Percentiles rank a stretch among this genome's conserved stretches.
Conservation (phyloP, 2,888 invertebrate genomes). For the Aricia artaxerxes region DNA sequence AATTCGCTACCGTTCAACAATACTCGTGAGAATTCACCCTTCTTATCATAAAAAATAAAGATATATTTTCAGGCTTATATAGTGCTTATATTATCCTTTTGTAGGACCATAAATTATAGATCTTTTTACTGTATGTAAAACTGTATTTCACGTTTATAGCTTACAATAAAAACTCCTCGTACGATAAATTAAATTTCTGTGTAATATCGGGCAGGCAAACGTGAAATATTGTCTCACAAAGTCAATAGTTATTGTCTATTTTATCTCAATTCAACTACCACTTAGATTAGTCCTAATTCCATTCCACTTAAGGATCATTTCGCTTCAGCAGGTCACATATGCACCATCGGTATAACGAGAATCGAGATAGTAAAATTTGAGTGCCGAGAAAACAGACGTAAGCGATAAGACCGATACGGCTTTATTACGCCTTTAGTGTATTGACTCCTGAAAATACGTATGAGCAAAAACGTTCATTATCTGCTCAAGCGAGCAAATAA, state of each 20-base stretch:
- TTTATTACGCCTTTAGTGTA: conserved; percentile 70
- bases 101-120: conserved; percentile 25
- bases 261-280: conserved; percentile 29
- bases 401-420: conserved; percentile 52
- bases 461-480: conserved; percentile 74
- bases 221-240: conserved; percentile 48
- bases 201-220: conserved; percentile 44
- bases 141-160: conserved; percentile 11
- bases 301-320: conserved; percentile 45
- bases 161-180: conserved; percentile 13
- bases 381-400: conserved; percentile 48
- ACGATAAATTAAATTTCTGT: conserved; percentile 34
- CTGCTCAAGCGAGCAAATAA: conserved; percentile 69
- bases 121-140: conserved; percentile 27
- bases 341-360: conserved; percentile 54
- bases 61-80: conserved; percentile 24
- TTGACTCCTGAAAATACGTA: conserved; percentile 63
- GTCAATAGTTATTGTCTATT: conserved; percentile 22
- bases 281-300: conserved; percentile 2
- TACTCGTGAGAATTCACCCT: conserved; percentile 27
- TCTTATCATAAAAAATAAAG: conserved; percentile 28
- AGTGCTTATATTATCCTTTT: conserved; percentile 28
- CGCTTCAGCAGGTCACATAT: conserved; percentile 43
- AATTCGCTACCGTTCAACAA: conserved; percentile 5
- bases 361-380: conserved; percentile 57